A percentile compares a stretch with the other conserved stretches of the same genome.
Conservation (phyloP, 2,888 invertebrate species). For the Podabrus alpinus region DNA sequence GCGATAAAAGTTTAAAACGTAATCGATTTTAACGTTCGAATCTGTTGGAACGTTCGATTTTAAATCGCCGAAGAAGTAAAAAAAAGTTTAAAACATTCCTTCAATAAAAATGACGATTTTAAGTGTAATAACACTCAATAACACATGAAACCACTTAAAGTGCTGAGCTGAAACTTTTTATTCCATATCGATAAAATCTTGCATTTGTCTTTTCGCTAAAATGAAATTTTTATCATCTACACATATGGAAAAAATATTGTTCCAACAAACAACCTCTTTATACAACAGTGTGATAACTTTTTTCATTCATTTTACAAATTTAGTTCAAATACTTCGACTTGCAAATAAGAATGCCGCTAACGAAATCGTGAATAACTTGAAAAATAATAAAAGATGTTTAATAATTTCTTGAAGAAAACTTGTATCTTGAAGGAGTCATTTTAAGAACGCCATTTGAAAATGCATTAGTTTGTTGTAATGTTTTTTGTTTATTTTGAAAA, state of each 20-base stretch:
- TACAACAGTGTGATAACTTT: neutral
- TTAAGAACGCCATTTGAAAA: neutral
- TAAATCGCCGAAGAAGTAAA: neutral
- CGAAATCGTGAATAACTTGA: no score
- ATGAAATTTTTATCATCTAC: slow-evolving; percentile 4
- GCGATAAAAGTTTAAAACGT: neutral
- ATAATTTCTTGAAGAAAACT: no score
- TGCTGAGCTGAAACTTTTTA: slow-evolving; percentile 10
- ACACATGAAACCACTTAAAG: slow-evolving; percentile 19
- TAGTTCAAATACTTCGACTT: neutral
- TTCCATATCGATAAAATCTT: slow-evolving; percentile 17
- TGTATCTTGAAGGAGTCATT: neutral
- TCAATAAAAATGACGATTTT: slow-evolving; percentile 12
- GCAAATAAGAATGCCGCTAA: neutral
- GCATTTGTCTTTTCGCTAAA: slow-evolving; percentile 6
- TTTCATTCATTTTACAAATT: neutral
- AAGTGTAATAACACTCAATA: slow-evolving; percentile 17
- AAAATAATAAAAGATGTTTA: no score
- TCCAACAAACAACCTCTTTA: neutral
- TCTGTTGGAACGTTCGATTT: neutral
- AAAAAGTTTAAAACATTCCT: slow-evolving; percentile 5
- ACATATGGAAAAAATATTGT: neutral
- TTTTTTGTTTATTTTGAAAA: neutral
- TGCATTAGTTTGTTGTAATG: neutral
- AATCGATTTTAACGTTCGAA: neutral